Evolutionary conservation across 2,888 invertebrate genomes (phyloP).

Genomic region (Apoda limacodes): DNA sequence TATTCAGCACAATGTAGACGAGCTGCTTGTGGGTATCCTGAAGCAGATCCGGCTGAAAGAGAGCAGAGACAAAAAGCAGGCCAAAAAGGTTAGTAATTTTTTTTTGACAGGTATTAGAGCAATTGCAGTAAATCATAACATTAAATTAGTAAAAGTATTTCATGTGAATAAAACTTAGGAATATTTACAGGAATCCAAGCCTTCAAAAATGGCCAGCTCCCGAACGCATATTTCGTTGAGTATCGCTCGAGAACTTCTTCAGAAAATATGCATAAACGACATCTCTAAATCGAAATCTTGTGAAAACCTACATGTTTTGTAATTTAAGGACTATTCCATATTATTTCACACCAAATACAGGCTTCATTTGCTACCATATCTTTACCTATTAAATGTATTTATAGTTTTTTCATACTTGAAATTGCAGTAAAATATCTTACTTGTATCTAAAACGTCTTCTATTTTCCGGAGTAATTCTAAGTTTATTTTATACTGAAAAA

Average conservation of each 20-base stretch:
- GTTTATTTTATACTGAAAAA: no score
- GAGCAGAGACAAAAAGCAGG: slow-evolving; percentile 79
- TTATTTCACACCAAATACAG: no score
- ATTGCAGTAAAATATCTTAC: no score
- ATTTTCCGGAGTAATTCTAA: no score
- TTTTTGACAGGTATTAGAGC: slow-evolving; percentile 3
- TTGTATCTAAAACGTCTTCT: no score
- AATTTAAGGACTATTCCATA: no score
- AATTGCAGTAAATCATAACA: neutral
- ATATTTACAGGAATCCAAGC: slow-evolving; percentile 57
- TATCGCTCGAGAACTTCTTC: slow-evolving; percentile 83
- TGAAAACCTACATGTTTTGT: slow-evolving; percentile 87
- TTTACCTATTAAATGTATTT: no score
- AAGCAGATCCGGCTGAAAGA: slow-evolving; percentile 89
- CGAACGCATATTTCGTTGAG: slow-evolving; percentile 85
- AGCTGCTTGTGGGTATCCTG: slow-evolving; percentile 91
- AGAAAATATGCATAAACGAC: slow-evolving; percentile 88
- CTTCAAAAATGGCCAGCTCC: slow-evolving; percentile 79
- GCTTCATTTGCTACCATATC: no score
- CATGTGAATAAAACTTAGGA: no score
- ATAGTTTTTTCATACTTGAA: no score
- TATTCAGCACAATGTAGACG: slow-evolving; percentile 96
- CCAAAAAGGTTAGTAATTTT: slow-evolving; percentile 41
- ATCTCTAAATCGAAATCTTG: slow-evolving; percentile 88
- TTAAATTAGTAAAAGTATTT: neutral